These are phyloP conservation scores for Linurgus olivaceus DNA, from an alignment of 2,797 vertebrate species.

Conservation along the genomic window DNA sequence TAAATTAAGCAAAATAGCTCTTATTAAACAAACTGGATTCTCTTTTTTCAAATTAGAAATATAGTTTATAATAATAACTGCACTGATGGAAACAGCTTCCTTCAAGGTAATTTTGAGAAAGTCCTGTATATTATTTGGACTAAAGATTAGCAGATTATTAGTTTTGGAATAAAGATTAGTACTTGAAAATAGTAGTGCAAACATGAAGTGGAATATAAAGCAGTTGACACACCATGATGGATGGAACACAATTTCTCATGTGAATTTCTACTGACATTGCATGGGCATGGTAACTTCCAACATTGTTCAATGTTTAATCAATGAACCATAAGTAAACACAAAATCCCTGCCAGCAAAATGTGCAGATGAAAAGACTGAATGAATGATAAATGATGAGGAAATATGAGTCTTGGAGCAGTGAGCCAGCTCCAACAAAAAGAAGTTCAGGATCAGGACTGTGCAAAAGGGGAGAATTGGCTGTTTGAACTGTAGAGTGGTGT, in stretches of 20 bases:
- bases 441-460: neutral
- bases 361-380: neutral
- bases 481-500: neutral
- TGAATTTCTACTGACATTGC: neutral
- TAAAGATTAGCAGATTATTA: neutral
- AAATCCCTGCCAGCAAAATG: neutral
- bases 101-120: neutral
- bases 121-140: neutral
- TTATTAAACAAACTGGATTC: neutral
- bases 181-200: neutral
- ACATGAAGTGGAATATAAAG: neutral
- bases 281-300: neutral
- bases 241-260: neutral
- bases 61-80: neutral
- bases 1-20: neutral
- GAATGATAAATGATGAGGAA: neutral
- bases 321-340: neutral
- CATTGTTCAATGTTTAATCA: neutral
- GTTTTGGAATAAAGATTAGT: neutral
- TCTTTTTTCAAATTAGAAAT: neutral
- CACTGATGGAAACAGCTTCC: neutral
- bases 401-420: neutral
- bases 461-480: neutral
- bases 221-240: neutral
- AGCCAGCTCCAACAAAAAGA: neutral